Base-by-base conservation (phyloP, 2,888 invertebrate species). In the Steinernema scapterisci region DNA sequence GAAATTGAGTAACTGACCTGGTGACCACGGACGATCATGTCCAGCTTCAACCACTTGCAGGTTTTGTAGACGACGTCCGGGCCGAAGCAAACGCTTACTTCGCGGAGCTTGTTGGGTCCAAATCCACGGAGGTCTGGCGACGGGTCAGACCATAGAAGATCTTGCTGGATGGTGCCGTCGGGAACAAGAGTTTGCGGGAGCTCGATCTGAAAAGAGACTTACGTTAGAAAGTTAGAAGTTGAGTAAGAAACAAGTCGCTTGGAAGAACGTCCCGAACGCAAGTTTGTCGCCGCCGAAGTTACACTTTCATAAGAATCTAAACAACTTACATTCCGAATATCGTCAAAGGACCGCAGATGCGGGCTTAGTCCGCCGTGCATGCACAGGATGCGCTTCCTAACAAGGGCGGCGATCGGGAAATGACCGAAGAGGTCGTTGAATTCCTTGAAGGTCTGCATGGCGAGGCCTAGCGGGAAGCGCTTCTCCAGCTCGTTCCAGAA, bases 361-460 rank as follows among this genome's bases (percentile, higher is more conserved):
- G 78, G 78, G 25, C 73, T 73, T 1, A 79, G 31, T 21, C 79
- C 79, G 31, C 79, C 79, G 48, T 79, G 79, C 75, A 76, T 75
- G 73, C 79, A 79, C n/a, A 79, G 45, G 45, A 79, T 73, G 11
- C 70, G 54, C 23, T 54, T 54, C 11, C 75, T 54, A 23, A 79
- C 72, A 21, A 78, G 44, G 6, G 78, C 79, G 16, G 78, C 78
- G 6, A 79, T 31, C 9, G 79, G 79, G 38, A 79, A 48, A 51
- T 76, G 45, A 19, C 48, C 25, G 74, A 79, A 79, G 70, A 79
- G 21, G 44, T 71, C 75, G 70, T 79, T 79, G 70, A 79, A 79
- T 38, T 72, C 73, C 48, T 75, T 70, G 52, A 46, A 71, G 43
- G 79, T 54, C 23, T 73, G 52, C 63, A 79, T 70, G 16, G 79